These are phyloP conservation scores for Gymnorhina tibicen DNA, from an alignment of 2,113 vertebrate species.

Conservation along the genomic window DNA sequence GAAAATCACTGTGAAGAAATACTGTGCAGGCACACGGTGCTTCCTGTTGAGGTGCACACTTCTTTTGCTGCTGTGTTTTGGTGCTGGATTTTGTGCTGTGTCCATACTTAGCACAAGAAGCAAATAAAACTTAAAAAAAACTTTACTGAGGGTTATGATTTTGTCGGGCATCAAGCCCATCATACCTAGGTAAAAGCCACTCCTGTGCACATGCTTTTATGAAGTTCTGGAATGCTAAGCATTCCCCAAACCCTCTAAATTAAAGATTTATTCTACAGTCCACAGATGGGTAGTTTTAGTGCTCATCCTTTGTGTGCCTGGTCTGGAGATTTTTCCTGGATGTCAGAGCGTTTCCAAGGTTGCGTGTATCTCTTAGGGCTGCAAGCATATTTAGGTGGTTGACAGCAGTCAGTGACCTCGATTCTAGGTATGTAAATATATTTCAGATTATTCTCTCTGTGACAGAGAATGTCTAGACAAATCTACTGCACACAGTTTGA, in stretches of 20 bases:
- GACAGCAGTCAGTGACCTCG: not conserved
- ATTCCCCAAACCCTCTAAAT: not conserved
- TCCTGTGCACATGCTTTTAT: not conserved
- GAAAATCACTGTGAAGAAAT: not conserved
- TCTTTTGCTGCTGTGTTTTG: not conserved
- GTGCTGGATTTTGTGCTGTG: not conserved
- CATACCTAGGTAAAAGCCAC: not conserved
- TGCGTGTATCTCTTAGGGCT: not conserved
- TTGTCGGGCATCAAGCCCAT: not conserved
- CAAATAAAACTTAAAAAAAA: not conserved
- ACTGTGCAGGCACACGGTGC: not conserved
- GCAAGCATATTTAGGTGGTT: not conserved
- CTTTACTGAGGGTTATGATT: not conserved
- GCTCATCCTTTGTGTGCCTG: not conserved
- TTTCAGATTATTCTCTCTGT: not conserved
- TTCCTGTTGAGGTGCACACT: not conserved
- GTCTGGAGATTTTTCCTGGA: not conserved
- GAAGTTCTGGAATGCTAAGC: not conserved
- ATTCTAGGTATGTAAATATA: not conserved
- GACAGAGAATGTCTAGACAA: not conserved
- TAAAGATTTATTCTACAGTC: not conserved
- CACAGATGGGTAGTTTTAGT: not conserved
- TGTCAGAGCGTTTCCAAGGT: not conserved
- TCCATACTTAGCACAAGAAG: not conserved
- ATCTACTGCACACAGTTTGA: not conserved